A percentile compares a stretch with the other conserved stretches of the same genome.
These are phyloP conservation scores for Andrena haemorrhoa DNA, from an alignment of 2,888 invertebrate species.

Conservation along the genomic window DNA sequence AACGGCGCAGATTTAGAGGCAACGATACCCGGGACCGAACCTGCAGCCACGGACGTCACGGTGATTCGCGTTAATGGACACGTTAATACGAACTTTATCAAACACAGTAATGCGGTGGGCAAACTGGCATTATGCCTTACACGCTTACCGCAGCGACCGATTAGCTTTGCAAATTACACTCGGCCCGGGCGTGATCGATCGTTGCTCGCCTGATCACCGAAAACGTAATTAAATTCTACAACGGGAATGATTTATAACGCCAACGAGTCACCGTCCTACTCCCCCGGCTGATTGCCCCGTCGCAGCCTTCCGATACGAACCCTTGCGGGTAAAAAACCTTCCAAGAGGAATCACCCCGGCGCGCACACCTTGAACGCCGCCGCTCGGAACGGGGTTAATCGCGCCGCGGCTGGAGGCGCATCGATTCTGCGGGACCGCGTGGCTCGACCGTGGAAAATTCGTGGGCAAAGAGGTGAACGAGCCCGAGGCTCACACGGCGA, in stretches of 20 bases:
- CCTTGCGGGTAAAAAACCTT: too few relatives aligned
- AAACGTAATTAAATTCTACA: slow-evolving; percentile 66
- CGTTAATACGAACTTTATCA: slow-evolving; percentile 71
- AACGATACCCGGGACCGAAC: slow-evolving; percentile 26
- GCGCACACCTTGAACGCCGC: too few relatives aligned
- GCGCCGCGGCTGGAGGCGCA: too few relatives aligned
- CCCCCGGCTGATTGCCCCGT: neutral
- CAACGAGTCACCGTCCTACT: neutral
- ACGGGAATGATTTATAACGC: slow-evolving; percentile 51
- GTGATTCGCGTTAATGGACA: slow-evolving; percentile 61
- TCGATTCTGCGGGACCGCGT: too few relatives aligned
- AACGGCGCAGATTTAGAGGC: slow-evolving; percentile 11
- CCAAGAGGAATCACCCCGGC: too few relatives aligned
- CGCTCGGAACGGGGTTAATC: too few relatives aligned
- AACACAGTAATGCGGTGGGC: slow-evolving; percentile 65
- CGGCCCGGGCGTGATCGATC: slow-evolving; percentile 62
- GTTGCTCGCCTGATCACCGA: slow-evolving; percentile 56
- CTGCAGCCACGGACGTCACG: slow-evolving; percentile 8
- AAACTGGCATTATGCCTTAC: slow-evolving; percentile 70
- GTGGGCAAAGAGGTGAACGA: slow-evolving; percentile 7
- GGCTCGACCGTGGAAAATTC: slow-evolving; percentile 22
- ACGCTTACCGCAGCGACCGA: slow-evolving; percentile 65
- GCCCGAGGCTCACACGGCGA: slow-evolving; percentile 30
- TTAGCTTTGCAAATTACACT: slow-evolving; percentile 71
- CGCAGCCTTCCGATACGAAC: too few relatives aligned